Conservation (phyloP, 2,797 vertebrate genomes). For the Acridotheres tristis region DNA sequence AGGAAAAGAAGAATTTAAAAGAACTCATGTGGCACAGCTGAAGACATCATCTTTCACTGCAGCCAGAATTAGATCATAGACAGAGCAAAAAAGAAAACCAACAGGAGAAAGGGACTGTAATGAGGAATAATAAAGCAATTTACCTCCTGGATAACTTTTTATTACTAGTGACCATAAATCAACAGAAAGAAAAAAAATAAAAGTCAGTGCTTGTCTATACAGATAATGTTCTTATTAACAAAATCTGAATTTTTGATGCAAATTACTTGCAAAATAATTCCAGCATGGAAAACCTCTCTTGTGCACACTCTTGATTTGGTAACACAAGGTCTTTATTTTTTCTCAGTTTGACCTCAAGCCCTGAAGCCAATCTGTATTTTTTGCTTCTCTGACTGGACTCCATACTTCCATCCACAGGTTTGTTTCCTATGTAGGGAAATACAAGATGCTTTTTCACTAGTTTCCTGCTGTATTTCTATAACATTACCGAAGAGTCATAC, state of each 20-base stretch:
- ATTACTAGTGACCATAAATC: not conserved
- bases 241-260: not conserved
- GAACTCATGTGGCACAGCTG: not conserved
- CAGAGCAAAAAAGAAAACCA: not conserved
- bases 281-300: not conserved
- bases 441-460: not conserved
- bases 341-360: not conserved
- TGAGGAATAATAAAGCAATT: not conserved
- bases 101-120: not conserved
- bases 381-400: not conserved
- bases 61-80: not conserved
- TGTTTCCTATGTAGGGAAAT: not conserved
- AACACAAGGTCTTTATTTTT: not conserved
- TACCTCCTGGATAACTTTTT: not conserved
- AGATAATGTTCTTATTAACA: not conserved
- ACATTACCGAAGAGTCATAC: not conserved
- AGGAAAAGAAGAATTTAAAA: not conserved
- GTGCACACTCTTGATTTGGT: not conserved
- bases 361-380: not conserved
- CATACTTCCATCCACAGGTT: not conserved
- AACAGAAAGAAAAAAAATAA: not conserved
- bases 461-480: constrained; percentile 21
- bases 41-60: constrained; percentile 2
- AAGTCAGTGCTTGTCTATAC: not conserved
- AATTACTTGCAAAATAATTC: not conserved